These are phyloP conservation scores for Emberiza fucata DNA, from an alignment of 2,113 vertebrate genomes.

Conservation along the genomic window DNA sequence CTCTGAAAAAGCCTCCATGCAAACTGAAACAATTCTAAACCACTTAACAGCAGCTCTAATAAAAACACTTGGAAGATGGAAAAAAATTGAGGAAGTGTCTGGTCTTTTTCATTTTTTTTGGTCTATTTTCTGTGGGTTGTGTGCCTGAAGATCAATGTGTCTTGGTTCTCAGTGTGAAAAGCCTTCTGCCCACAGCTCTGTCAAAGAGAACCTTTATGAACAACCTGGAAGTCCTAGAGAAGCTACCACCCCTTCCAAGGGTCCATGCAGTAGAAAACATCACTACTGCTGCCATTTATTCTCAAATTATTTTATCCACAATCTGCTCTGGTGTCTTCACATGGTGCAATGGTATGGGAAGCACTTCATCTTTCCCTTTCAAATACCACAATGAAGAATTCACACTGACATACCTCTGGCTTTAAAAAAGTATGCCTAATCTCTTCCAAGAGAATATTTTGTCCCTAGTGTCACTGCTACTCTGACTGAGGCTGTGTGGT, in stretches of 20 bases:
- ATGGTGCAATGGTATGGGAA: neutral
- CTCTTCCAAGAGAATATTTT: neutral
- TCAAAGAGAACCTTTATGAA: neutral
- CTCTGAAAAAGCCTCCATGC: neutral
- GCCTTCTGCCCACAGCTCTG: neutral
- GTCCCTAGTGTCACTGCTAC: too few species aligned
- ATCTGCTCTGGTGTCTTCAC: neutral
- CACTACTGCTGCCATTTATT: neutral
- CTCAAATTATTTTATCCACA: neutral
- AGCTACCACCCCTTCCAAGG: neutral
- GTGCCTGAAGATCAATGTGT: accelerated
- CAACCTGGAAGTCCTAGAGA: neutral
- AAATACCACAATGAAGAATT: neutral
- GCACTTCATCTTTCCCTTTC: neutral
- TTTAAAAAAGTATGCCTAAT: neutral
- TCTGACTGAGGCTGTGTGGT: neutral
- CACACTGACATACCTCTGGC: neutral
- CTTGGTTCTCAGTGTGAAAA: neutral
- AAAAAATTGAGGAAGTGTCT: neutral
- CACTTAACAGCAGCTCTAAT: accelerated
- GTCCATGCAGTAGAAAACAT: neutral
- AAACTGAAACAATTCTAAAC: neutral
- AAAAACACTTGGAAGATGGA: neutral
- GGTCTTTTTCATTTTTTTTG: neutral
- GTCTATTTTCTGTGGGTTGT: accelerated